Base-by-base conservation (phyloP, 2,113 vertebrate species). In the Panurus biarmicus region DNA sequence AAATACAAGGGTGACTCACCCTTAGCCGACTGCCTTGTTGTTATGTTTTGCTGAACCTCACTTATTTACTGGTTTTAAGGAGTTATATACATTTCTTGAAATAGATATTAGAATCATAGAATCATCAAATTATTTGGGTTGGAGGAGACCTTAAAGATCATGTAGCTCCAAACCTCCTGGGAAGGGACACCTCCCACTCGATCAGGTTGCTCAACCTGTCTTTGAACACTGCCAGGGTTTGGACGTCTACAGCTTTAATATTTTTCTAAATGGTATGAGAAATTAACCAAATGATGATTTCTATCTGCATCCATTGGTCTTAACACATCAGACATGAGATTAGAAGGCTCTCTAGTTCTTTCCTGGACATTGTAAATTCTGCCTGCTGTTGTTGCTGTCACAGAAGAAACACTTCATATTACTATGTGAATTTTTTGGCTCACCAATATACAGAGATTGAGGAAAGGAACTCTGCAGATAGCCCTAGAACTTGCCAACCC, bases 51-150 rank as follows among this genome's bases (percentile, higher is more conserved):
- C 33, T 95, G 36, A 73, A 92, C 38, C 14, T 28, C 48, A 79
- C 11, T 84, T 89, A 69, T 48, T 94, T 90, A 54, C 26, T 95
- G 36, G 25, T 78, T 81, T 78, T 87, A 85, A 96, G 74, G 84
- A 85, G 38, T 71, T 79, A 86, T 42, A 82, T 89, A 89, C 93
- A 25, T 96, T 78, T 40, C 45, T 96, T 88, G 77, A 81, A 91
- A 88, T 38, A 94, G 45, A 66, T 72, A 90, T 62, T 91, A 45
- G 22, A 57, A 33, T 42, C 3, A 26, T 10, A 24, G 19, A 73
- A 14, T 53, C 28, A 47, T 22, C 0, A 0, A 47, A 60, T 14
- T 2, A 28, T 53, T 47, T 81, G 6, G 2, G 3, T 35, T 53
- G 38, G 24, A 89, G 60, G 16, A 80, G 16, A 53, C n/a, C 9